Percentiles rank a stretch among this genome's conserved stretches.
These are phyloP conservation scores for Nesoenas mayeri DNA, from an alignment of 2,113 vertebrate genomes.

Conservation along the genomic window DNA sequence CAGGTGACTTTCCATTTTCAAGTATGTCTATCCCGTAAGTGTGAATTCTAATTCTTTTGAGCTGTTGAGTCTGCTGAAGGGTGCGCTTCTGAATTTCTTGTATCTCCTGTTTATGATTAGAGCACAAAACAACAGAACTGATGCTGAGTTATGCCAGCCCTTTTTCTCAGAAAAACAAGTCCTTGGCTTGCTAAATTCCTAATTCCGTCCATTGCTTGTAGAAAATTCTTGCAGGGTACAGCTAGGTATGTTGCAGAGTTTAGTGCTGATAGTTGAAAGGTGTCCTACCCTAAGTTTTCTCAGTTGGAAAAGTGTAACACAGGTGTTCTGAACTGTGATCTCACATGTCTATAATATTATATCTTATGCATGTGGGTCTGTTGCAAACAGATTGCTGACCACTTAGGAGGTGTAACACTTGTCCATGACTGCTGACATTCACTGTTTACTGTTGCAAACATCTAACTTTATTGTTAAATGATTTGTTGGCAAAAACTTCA, in stretches of 20 bases:
- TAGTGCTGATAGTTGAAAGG: neutral
- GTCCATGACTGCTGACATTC: neutral
- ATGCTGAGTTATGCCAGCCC: neutral
- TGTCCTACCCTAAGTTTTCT: neutral
- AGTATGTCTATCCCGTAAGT: neutral
- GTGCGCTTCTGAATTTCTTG: neutral
- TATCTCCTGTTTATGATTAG: neutral
- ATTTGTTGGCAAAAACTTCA: neutral
- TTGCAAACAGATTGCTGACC: neutral
- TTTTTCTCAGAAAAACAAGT: neutral
- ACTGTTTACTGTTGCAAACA: neutral
- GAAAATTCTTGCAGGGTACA: neutral
- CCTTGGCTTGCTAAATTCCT: neutral
- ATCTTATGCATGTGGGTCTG: neutral
- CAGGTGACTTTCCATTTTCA: neutral
- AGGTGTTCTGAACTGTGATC: neutral
- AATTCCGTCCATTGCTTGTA: neutral
- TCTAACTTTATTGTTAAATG: neutral
- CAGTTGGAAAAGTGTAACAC: neutral
- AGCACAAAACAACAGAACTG: neutral
- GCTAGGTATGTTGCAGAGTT: neutral
- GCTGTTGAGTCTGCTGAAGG: neutral
- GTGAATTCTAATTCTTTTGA: neutral
- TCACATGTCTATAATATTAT: neutral
- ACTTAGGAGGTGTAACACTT: neutral